Evolutionary conservation across 2,888 invertebrate genomes (phyloP).

Genomic region (Tubulanus polymorphus): DNA sequence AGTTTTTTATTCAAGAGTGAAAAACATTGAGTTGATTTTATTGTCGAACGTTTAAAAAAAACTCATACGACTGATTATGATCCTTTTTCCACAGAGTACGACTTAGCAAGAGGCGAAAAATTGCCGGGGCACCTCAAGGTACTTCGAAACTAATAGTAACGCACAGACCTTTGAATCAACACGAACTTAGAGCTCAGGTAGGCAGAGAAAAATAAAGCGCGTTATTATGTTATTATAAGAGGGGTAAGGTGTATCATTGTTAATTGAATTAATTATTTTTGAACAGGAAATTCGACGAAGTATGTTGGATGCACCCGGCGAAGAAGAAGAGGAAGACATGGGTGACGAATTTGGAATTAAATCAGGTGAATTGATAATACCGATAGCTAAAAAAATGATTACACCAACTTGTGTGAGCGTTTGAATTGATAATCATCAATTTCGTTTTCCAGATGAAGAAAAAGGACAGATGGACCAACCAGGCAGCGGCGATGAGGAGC

Average conservation of each 20-base stretch:
- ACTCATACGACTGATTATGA: neutral
- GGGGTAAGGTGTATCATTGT: neutral
- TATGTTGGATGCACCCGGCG: slow-evolving; percentile 80
- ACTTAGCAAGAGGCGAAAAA: slow-evolving; percentile 84
- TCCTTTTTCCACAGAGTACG: slow-evolving; percentile 65
- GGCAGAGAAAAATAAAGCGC: neutral
- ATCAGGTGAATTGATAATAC: neutral
- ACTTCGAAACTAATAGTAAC: slow-evolving; percentile 80
- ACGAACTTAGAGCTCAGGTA: slow-evolving; percentile 78
- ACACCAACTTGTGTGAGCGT: too few species aligned
- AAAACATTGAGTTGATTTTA: too few species aligned
- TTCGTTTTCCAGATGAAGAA: neutral
- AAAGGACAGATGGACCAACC: slow-evolving; percentile 23
- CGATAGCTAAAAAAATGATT: too few species aligned
- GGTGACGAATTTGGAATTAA: slow-evolving; percentile 43
- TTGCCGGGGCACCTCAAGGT: slow-evolving; percentile 59
- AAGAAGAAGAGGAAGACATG: slow-evolving; percentile 65
- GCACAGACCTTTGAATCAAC: slow-evolving; percentile 78
- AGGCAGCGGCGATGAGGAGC: slow-evolving; percentile 15
- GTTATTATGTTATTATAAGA: neutral
- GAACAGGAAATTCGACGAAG: slow-evolving; percentile 63
- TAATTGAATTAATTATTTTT: slow-evolving; percentile 2
- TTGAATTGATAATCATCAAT: too few species aligned
- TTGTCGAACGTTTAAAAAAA: too few species aligned
- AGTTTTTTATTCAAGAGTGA: too few species aligned